These are phyloP conservation scores for Stomatorhinus ivindoensis DNA, from an alignment of 2,113 vertebrate genomes.

Conservation along the genomic window DNA sequence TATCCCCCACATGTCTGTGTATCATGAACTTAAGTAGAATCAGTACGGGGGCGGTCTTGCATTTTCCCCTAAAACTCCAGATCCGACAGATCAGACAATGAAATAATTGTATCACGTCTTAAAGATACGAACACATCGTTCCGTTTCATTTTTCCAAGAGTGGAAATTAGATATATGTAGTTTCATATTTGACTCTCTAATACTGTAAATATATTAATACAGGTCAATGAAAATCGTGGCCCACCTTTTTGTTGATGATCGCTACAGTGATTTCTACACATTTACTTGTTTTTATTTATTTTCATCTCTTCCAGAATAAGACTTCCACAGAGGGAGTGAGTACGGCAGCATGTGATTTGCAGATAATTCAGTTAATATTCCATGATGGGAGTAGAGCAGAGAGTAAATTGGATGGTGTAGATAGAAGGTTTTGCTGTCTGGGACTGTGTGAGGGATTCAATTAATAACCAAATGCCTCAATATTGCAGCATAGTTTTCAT, in stretches of 20 bases:
- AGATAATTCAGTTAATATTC: not conserved
- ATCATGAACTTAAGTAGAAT: not conserved
- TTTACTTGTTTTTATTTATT: conserved; percentile 13
- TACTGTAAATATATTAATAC: not conserved
- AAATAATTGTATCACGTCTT: not conserved
- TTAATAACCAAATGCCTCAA: not conserved
- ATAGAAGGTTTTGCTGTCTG: not conserved
- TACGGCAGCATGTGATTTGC: not conserved
- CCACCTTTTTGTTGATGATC: not conserved
- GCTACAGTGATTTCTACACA: not conserved
- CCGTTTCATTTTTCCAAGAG: not conserved
- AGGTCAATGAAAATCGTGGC: not conserved
- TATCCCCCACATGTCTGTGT: not conserved
- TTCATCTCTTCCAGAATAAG: conserved; percentile 55
- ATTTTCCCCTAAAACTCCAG: not conserved
- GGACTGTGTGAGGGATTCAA: not conserved
- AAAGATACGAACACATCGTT: not conserved
- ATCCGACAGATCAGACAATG: not conserved
- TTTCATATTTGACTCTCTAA: not conserved
- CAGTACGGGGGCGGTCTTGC: not conserved
- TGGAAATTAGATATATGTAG: not conserved
- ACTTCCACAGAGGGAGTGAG: conserved; percentile 68
- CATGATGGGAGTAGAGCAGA: not conserved
- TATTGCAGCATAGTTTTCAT: not conserved
- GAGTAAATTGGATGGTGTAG: not conserved